Evolutionary conservation across 23 tunicate species (phyloP).

Genomic region (Halocynthia roretzi): DNA sequence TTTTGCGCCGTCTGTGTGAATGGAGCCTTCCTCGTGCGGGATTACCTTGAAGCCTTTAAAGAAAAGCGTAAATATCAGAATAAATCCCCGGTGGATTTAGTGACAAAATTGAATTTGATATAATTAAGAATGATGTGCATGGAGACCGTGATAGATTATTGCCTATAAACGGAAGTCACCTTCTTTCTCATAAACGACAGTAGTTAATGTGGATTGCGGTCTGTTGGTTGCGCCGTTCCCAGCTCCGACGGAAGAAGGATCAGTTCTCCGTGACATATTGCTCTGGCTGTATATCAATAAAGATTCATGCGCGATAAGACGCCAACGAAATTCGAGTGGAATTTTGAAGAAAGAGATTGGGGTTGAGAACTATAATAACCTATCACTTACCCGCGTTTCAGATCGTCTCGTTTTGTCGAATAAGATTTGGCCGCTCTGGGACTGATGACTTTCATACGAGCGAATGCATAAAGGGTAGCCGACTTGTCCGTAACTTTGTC

Average conservation of each 20-base stretch:
- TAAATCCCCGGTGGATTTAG: too few species aligned
- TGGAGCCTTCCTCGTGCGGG: too few species aligned
- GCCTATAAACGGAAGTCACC: not conserved
- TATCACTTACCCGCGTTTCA: not conserved
- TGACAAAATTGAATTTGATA: too few species aligned
- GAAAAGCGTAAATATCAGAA: too few species aligned
- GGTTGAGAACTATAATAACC: not conserved
- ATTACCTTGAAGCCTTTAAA: too few species aligned
- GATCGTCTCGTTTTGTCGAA: not conserved
- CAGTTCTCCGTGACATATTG: too few species aligned
- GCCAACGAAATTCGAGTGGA: too few species aligned
- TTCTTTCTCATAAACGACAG: conserved; percentile 39
- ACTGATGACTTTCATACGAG: conserved; percentile 39
- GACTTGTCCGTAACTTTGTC: conserved; percentile 12
- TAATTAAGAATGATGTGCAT: not conserved
- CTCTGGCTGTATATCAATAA: too few species aligned
- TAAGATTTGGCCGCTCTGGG: conserved; percentile 33
- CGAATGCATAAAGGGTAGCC: conserved; percentile 49
- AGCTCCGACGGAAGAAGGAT: not conserved
- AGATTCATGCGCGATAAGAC: too few species aligned
- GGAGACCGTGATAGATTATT: not conserved
- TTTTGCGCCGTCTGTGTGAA: too few species aligned
- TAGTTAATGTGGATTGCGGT: not conserved
- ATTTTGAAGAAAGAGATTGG: conserved; percentile 1
- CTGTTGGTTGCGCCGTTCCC: not conserved